Percentiles rank a stretch among this genome's conserved stretches.
These are phyloP conservation scores for Pavo muticus DNA, from an alignment of 2,113 vertebrate genomes.

Conservation along the genomic window DNA sequence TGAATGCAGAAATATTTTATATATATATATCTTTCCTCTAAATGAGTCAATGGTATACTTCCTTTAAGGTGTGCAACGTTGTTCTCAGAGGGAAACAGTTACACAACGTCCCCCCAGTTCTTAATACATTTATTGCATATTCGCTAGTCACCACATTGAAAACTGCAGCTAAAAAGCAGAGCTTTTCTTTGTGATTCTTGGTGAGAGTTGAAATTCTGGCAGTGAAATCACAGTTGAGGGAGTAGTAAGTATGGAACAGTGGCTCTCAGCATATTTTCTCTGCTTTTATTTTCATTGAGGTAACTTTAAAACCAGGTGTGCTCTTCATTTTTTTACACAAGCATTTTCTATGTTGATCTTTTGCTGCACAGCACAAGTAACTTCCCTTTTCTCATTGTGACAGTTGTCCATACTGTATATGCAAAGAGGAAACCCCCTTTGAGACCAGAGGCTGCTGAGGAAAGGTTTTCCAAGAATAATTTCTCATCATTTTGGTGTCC, in stretches of 20 bases:
- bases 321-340: neutral
- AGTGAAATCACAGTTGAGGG: neutral
- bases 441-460: neutral
- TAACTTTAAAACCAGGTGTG: neutral
- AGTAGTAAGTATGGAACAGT: neutral
- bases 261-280: neutral
- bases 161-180: neutral
- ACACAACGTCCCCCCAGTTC: neutral
- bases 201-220: neutral
- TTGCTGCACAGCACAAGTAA: neutral
- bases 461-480: constrained; percentile 37
- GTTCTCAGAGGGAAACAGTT: neutral
- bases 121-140: neutral
- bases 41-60: constrained; percentile 20
- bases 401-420: neutral
- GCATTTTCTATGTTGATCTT: neutral
- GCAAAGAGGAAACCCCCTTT: neutral
- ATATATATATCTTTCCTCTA: neutral
- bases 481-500: constrained; percentile 55
- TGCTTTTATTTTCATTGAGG: neutral
- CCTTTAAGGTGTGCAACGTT: neutral
- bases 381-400: neutral
- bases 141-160: neutral
- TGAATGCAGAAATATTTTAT: constrained; percentile 17
- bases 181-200: neutral